Evolutionary conservation across 2,797 vertebrate genomes (phyloP).

Genomic region (Sebastes jordani): DNA sequence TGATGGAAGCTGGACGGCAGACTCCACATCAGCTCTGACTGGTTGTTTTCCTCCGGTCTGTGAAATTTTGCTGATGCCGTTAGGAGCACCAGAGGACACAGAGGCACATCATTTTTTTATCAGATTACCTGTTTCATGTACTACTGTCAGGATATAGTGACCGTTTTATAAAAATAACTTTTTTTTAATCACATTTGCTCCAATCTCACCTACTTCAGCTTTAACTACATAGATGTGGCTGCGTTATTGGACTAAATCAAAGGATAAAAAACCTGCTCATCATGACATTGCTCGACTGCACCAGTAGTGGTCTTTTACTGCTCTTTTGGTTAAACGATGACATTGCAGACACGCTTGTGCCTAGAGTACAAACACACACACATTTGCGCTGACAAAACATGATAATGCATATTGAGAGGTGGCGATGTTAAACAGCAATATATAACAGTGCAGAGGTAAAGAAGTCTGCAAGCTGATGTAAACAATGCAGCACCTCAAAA

Average conservation of each 20-base stretch:
- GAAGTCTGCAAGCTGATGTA: background rate
- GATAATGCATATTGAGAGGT: background rate
- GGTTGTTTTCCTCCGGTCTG: accelerated
- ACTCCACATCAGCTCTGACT: too few species aligned
- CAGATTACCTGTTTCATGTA: too few species aligned
- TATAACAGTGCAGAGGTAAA: background rate
- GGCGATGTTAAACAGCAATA: background rate
- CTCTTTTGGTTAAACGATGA: background rate
- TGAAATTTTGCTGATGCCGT: too few species aligned
- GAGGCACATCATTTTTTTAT: too few species aligned
- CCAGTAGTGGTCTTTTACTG: background rate
- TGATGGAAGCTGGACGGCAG: too few species aligned
- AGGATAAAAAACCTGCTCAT: background rate
- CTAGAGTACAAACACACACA: background rate
- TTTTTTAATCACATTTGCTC: too few species aligned
- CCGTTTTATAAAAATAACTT: too few species aligned
- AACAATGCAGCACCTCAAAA: background rate
- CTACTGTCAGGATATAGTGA: too few species aligned
- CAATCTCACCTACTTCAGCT: background rate
- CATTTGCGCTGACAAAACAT: background rate
- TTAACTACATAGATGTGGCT: background rate
- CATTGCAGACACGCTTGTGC: background rate
- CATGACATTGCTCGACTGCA: background rate
- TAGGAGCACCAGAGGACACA: too few species aligned
- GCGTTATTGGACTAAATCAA: background rate